Base-by-base conservation (phyloP, 2,113 vertebrate species). In the Capra hircus region DNA sequence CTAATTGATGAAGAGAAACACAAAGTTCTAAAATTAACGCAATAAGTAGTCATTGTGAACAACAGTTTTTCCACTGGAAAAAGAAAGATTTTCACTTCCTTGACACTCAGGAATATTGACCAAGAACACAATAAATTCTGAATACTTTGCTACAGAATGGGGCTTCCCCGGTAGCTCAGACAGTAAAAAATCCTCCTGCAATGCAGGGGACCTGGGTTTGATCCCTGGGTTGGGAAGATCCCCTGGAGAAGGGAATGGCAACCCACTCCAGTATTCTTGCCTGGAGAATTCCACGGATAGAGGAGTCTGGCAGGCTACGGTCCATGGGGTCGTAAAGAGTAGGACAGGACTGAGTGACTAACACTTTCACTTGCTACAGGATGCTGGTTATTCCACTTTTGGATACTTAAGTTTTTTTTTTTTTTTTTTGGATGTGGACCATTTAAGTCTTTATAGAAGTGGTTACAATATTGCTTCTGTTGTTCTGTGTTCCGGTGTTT, bases 261-360 rank as follows among this genome's bases (percentile, higher is more conserved):
- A 14, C 40, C 40, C 6, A 25, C 71, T 77, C 23, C 23, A 27
- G 36, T 77, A 77, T 77, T 43, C 71, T 43, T 77, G 23, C 71
- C 40, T 77, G 71, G 40, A 43, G 40, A 43, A 43, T 27, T 43
- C 23, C 23, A 77, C 0, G 1, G 6, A 77, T 7, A 27, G 40
- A 40, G 67, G 13, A 14, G 71, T 7, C 23, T 77, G 36, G 71
- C 0, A 0, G 71, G 23, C 71, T 77, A 27, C 0, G 0, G 21
- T 77, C 40, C 71, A 27, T 27, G 40, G 71, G 23, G 6, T 74
- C 2, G 0, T 43, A 43, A 77, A 77, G 6, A 77, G 40, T 27
- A 25, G 21, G 23, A 77, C 6, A 43, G 21, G 40, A 43, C 12
- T 77, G 12, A 77, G 40, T 27, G 71, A 43, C 40, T 43, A 71